A percentile compares a stretch with the other conserved stretches of the same genome.
These are phyloP conservation scores for Agrochola macilenta DNA, from an alignment of 2,888 invertebrate species.

Conservation along the genomic window DNA sequence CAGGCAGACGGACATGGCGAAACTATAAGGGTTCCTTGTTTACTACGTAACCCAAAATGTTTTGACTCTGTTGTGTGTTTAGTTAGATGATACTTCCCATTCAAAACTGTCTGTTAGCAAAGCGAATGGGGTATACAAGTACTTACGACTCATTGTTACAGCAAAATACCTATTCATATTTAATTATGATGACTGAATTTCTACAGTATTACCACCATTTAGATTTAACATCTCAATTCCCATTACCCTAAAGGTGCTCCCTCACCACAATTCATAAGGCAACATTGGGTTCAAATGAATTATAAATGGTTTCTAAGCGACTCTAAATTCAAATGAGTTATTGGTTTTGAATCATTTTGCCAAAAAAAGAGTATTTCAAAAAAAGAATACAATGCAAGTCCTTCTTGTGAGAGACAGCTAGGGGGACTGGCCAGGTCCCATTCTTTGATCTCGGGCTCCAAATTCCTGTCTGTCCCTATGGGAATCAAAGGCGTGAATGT, in stretches of 20 bases:
- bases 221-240: slow-evolving; percentile 13
- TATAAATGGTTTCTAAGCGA: slow-evolving; percentile 7
- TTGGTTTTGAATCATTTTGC: background rate
- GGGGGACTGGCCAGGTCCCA: background rate
- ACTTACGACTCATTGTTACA: background rate
- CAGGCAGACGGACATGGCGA: too few relatives aligned
- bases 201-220: background rate
- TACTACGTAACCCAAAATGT: too few relatives aligned
- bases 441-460: slow-evolving; percentile 23
- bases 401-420: background rate
- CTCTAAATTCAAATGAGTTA: slow-evolving; percentile 18
- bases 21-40: too few relatives aligned
- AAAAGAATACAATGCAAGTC: background rate
- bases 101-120: background rate
- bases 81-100: background rate
- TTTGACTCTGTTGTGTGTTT: too few relatives aligned
- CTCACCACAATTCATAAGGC: too few relatives aligned
- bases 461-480: background rate
- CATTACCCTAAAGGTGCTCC: too few relatives aligned
- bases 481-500: background rate
- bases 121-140: background rate
- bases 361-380: background rate
- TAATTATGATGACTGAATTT: background rate
- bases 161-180: background rate
- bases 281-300: slow-evolving; percentile 24